Percentiles rank a stretch among this genome's conserved stretches.
These are phyloP conservation scores for Blastomussa wellsi DNA, from an alignment of 92 coral and sea anemone genomes.

Conservation along the genomic window DNA sequence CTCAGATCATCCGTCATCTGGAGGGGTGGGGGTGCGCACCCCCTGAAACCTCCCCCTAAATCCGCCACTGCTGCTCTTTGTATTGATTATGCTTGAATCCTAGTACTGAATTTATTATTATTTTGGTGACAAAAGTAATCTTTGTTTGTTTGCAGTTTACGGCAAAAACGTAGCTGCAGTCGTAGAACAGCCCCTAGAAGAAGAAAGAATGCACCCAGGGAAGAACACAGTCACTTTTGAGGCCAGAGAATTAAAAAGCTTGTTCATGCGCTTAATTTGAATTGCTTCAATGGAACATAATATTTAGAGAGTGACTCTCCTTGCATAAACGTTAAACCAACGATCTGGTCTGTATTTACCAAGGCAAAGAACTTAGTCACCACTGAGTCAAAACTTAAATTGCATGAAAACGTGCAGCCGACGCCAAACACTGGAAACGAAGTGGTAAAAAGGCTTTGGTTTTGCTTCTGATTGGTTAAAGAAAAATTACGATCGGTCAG, in stretches of 20 bases:
- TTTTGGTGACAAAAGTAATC: not conserved
- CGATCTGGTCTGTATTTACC: no score
- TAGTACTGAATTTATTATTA: not conserved
- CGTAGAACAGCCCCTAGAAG: conserved; percentile 95
- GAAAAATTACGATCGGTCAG: not conserved
- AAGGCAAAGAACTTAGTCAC: no score
- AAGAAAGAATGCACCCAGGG: conserved; percentile 95
- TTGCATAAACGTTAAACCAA: not conserved
- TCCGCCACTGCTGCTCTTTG: not conserved
- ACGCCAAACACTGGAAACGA: not conserved
- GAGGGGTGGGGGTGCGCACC: no score
- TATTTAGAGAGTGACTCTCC: not conserved
- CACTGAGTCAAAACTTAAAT: not conserved
- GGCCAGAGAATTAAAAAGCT: conserved; percentile 90
- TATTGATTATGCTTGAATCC: not conserved
- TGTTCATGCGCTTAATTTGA: conserved; percentile 81
- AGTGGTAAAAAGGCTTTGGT: not conserved
- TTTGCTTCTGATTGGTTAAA: not conserved
- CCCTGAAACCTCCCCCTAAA: no score
- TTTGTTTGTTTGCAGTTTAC: conserved; percentile 59
- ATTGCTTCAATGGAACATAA: not conserved
- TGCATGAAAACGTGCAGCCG: not conserved
- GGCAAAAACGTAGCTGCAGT: conserved; percentile 95
- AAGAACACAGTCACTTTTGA: conserved; percentile 97
- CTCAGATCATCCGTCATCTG: no score